Evolutionary conservation across 2,113 vertebrate genomes (phyloP).

Genomic region (Emydura subglobosa): DNA sequence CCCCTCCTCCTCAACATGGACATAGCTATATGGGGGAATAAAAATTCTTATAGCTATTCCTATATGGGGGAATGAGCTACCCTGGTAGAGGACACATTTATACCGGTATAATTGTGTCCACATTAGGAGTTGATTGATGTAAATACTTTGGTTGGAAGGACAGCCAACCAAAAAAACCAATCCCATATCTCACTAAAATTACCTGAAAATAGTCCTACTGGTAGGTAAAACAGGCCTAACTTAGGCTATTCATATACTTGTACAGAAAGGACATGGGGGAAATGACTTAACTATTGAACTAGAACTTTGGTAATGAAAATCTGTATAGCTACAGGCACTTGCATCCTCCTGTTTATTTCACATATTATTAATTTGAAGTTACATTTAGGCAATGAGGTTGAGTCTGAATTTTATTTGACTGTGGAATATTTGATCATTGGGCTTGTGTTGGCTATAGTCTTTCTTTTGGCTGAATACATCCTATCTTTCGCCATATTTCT

Average conservation of each 20-base stretch:
- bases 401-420: not conserved
- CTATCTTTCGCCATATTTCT: constrained; percentile 1
- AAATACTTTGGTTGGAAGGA: not conserved
- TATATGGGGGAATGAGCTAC: not conserved
- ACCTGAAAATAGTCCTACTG: not conserved
- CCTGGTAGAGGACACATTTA: not conserved
- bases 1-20: no score
- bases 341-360: not conserved
- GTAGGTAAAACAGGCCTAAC: not conserved
- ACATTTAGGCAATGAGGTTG: not conserved
- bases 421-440: not conserved
- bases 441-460: not conserved
- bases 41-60: no score
- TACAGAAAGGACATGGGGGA: not conserved
- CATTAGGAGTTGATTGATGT: not conserved
- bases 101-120: not conserved
- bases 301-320: not conserved
- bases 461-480: not conserved
- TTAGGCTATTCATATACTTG: not conserved
- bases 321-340: not conserved
- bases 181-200: not conserved
- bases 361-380: not conserved
- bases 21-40: no score
- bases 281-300: not conserved
- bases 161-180: not conserved